These are phyloP conservation scores for Hirudinaria manillensis DNA, from an alignment of 2,888 invertebrate species.

Conservation along the genomic window DNA sequence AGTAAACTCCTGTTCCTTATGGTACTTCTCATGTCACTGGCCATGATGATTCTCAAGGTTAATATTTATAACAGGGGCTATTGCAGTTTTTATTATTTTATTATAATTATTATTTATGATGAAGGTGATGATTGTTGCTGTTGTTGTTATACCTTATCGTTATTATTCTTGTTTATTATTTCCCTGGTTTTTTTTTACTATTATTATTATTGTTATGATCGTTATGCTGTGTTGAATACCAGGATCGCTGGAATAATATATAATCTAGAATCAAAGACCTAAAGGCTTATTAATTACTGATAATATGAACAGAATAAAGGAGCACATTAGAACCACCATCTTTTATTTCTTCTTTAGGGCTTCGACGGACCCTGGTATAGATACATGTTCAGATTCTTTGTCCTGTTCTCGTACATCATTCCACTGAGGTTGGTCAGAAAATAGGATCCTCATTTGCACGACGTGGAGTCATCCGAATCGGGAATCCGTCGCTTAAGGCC, in stretches of 20 bases:
- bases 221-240: too few species aligned
- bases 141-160: too few species aligned
- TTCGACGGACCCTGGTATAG: conserved; percentile 92
- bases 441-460: too few species aligned
- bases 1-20: conserved; percentile 85
- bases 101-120: conserved; percentile 1
- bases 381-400: conserved; percentile 90
- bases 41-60: conserved; percentile 86
- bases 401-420: conserved; percentile 97
- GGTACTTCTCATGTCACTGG: conserved; percentile 78
- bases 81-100: background rate
- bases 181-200: too few species aligned
- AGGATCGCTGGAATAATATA: too few species aligned
- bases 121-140: background rate
- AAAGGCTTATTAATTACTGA: too few species aligned
- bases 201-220: too few species aligned
- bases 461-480: too few species aligned
- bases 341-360: conserved; percentile 59
- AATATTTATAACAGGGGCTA: background rate
- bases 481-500: too few species aligned
- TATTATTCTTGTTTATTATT: too few species aligned
- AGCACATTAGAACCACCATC: background rate
- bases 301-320: too few species aligned
- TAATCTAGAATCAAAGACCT: too few species aligned
- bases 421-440: conserved; percentile 71